Evolutionary conservation across 2,797 vertebrate genomes (phyloP).

Genomic region (Eremophila alpestris): DNA sequence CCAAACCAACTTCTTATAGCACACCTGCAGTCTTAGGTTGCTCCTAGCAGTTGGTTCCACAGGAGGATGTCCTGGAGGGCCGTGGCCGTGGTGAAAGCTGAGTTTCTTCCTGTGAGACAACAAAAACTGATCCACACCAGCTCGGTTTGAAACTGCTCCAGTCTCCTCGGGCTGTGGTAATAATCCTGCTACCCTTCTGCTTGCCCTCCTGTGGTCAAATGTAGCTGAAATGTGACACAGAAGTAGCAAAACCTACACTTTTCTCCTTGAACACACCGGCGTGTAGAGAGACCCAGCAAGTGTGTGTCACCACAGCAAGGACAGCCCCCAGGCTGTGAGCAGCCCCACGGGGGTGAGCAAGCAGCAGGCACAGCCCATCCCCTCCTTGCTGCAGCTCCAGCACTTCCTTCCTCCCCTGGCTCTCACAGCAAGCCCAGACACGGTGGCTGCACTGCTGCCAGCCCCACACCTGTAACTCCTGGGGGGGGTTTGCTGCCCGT

Average conservation of each 20-base stretch:
- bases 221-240: rapidly evolving
- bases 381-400: rapidly evolving
- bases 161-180: not conserved
- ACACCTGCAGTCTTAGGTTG: not conserved
- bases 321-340: not conserved
- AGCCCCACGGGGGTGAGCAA: not conserved
- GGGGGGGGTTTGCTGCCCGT: rapidly evolving
- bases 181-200: not conserved
- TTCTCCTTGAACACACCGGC: not conserved
- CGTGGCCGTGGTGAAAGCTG: not conserved
- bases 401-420: not conserved
- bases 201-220: not conserved
- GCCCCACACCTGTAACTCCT: not conserved
- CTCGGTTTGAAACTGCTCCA: not conserved
- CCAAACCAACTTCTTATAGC: not conserved
- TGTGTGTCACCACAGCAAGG: rapidly evolving
- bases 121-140: not conserved
- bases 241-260: too few species aligned
- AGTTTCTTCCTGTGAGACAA: not conserved
- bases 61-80: not conserved
- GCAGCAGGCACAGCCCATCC: not conserved
- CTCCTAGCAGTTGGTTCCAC: not conserved
- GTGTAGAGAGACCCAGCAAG: rapidly evolving
- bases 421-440: not conserved
- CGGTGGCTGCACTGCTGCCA: rapidly evolving